A percentile compares a stretch with the other conserved stretches of the same genome.
Conservation (phyloP, 2,888 invertebrate species). For the Lithophane ornitopus region DNA sequence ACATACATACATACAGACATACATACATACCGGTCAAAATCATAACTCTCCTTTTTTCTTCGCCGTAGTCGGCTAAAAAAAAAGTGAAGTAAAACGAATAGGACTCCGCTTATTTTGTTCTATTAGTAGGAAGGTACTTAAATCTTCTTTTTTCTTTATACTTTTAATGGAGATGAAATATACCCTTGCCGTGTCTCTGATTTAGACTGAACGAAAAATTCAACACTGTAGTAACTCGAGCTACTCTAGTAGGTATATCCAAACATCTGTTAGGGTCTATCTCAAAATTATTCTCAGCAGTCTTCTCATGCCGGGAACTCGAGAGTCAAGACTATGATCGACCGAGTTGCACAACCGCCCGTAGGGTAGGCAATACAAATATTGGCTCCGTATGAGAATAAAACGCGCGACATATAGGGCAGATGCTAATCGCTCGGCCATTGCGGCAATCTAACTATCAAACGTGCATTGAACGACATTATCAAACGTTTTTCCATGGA, state of each 20-base stretch:
- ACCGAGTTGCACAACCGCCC: not conserved
- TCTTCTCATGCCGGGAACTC: not conserved
- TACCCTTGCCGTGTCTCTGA: not conserved
- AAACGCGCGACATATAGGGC: slow-evolving; percentile 25
- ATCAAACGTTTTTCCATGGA: slow-evolving; percentile 3
- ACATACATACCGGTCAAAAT: no score
- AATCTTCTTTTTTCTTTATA: not conserved
- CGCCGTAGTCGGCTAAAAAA: no score
- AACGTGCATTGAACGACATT: slow-evolving; percentile 24
- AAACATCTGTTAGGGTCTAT: not conserved
- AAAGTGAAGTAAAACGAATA: no score
- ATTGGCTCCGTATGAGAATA: slow-evolving; percentile 31
- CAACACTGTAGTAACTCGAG: not conserved
- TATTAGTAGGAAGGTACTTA: no score
- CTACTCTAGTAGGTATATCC: no score
- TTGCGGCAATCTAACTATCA: slow-evolving; percentile 28
- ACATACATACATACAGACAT: no score
- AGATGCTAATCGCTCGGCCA: slow-evolving; percentile 33
- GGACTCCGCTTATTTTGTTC: no score
- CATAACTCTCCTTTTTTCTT: no score
- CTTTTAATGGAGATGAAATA: not conserved
- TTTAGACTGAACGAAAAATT: not conserved
- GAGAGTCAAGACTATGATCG: slow-evolving; percentile 9
- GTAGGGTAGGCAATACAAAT: slow-evolving; percentile 14
- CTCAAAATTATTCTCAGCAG: not conserved